Base-by-base conservation (phyloP, 2,797 vertebrate species). In the Anomalospiza imberbis region DNA sequence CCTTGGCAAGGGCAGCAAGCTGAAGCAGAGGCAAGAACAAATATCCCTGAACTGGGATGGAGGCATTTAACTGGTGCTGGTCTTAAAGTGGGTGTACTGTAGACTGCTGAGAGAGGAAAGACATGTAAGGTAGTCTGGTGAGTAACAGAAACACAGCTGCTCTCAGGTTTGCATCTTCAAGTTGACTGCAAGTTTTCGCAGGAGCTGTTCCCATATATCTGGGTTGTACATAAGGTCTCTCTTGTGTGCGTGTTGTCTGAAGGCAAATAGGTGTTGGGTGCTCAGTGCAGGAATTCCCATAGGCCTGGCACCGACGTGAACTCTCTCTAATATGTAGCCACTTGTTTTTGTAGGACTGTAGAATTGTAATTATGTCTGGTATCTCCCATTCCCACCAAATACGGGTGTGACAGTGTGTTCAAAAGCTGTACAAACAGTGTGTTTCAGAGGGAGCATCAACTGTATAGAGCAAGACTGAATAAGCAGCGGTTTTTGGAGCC, bases 241-340 rank as follows among this genome's bases (percentile, higher is more conserved):
- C 20, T 32, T 54, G n/a, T n/a, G 36, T 45, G 40, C 0, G 0
- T 26, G 17, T 13, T 67, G 45, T 50, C 58, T 76, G 44, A 17
- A 71, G 54, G 50, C 50, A 67, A 22, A 54, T 3, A 19, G 19
- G 7, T 50, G 19, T 48, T 50, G 29, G 31, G 12, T 12, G 29
- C 17, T 75, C 26, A 4, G 29, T 79, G 40, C 29, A n/a, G 40
- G 11, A 75, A 32, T 53, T 75, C 21, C 31, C 2, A 2, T 17
- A 51, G 63, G 48, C 2, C 0, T 7, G 18, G 44, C 28, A 9
- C 38, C 53, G 58, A n/a, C 2, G 0, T 6, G 17, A 40, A 16
- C 40, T 42, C 12, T 67, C 50, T 85, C 14, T 75, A 11, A 18
- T 9, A 29, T 7, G 16, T 34, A 34, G n/a, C 22, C 28, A 7